Base-by-base conservation (phyloP, 2,113 vertebrate genomes). In the Bambusicola thoracicus region DNA sequence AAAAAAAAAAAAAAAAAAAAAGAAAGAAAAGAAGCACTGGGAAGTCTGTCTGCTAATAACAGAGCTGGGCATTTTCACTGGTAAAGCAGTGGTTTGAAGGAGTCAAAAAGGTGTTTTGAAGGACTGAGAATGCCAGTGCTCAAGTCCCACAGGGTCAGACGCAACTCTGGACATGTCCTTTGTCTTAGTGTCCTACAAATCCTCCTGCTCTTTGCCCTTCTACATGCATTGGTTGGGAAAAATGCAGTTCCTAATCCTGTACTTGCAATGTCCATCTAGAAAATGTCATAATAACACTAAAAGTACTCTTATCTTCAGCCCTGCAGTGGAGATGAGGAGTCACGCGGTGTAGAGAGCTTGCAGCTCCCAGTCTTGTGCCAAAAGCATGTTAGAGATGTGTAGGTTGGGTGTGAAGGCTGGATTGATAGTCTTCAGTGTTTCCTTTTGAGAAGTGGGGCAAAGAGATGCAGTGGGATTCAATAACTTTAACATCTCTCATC, bases 381-480 rank as follows among this genome's bases (percentile, higher is more conserved):
- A 44, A 80, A 94, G 7, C 53, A 30, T 58, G n/a, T n/a, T 27
- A 58, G 68, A 80, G 69, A 62, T 22, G 3, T 0, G 44, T 85
- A 72, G 68, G 67, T 12, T 90, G 76, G 48, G 36, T 81, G 82
- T 44, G 63, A 79, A 95, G 63, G 59, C 49, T 58, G 27, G 87
- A 9, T 27, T 84, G 87, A 74, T 0, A n/a, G 12, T 14, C 74
- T 41, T 43, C 53, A 66, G 10, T 1, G 36, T 41, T 58, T 48
- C 87, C 59, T 79, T 90, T 48, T 61, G 82, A 56, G 46, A 77
- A 27, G 36, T 0, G 16, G 63, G 22, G 25, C 58, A 40, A 73
- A 49, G 68, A 66, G 40, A 6, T 44, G 53, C 53, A 65, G 48
- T 10, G 29, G 22, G 55, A 69, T 62, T 62, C 53, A 69, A 7